Percentiles rank a stretch among this genome's conserved stretches.
These are phyloP conservation scores for Leptinotarsa rubiginosa DNA, from an alignment of 2,888 invertebrate species.

Conservation along the genomic window DNA sequence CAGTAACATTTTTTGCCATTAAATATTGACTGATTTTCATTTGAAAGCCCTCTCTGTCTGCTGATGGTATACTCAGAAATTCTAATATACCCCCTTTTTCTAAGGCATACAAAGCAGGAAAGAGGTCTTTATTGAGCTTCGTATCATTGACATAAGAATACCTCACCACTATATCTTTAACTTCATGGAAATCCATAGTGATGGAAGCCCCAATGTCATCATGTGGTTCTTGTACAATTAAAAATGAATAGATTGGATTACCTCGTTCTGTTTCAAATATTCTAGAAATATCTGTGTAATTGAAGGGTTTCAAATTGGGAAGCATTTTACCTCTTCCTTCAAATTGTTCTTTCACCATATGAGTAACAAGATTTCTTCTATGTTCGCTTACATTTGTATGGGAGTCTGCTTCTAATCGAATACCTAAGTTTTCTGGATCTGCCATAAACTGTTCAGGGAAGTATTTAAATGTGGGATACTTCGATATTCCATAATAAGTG, in stretches of 20 bases:
- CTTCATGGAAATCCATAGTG: constrained; percentile 74
- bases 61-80: constrained; percentile 35
- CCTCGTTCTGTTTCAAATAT: constrained; percentile 68
- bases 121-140: constrained; percentile 66
- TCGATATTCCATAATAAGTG: constrained; percentile 87
- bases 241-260: constrained; percentile 70
- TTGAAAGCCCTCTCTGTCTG: constrained; percentile 57
- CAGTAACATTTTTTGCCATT: constrained; percentile 59
- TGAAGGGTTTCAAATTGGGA: constrained; percentile 75
- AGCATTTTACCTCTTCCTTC: constrained; percentile 73
- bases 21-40: constrained; percentile 70
- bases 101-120: constrained; percentile 71
- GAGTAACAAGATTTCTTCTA: constrained; percentile 69
- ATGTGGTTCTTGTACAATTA: constrained; percentile 75
- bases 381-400: constrained; percentile 69
- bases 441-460: constrained; percentile 77
- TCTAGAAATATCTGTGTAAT: constrained; percentile 59
- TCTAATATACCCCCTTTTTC: constrained; percentile 59
- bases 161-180: constrained; percentile 71
- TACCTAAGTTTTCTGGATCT: constrained; percentile 73
- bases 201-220: constrained; percentile 75
- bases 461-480: constrained; percentile 88
- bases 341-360: constrained; percentile 73
- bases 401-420: constrained; percentile 62
- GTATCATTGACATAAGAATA: constrained; percentile 69